Conservation (phyloP, 2,888 invertebrate species). For the Diadegma fenestrale region DNA sequence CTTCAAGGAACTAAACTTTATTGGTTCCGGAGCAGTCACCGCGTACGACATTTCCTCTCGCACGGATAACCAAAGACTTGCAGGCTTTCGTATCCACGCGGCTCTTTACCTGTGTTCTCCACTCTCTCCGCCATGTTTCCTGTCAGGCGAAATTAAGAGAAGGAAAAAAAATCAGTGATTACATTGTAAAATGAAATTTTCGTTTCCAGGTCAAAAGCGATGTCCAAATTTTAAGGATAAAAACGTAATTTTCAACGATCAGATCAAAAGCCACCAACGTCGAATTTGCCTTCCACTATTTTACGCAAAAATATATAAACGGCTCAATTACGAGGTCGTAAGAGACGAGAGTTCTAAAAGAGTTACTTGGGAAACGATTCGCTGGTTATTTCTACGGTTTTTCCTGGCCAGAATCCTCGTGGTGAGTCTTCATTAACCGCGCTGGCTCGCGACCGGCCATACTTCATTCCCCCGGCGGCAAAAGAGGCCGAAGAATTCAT, state of each 20-base stretch:
- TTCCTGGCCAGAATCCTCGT: conserved; percentile 33
- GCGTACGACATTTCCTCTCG: conserved; percentile 52
- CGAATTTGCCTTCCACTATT: background rate
- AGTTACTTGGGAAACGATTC: conserved; percentile 40
- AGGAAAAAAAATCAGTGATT: background rate
- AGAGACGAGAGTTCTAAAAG: conserved; percentile 52
- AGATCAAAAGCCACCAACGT: conserved; percentile 14
- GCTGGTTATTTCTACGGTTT: background rate
- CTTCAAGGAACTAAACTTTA: conserved; percentile 64
- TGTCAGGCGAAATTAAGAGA: conserved; percentile 38
- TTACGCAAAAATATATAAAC: conserved; percentile 37
- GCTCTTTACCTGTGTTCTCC: conserved; percentile 1
- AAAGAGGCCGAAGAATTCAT: conserved; percentile 25
- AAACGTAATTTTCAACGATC: background rate
- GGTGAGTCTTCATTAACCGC: conserved; percentile 60
- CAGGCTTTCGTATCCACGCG: conserved; percentile 63
- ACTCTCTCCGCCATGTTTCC: background rate
- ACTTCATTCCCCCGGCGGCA: conserved; percentile 10
- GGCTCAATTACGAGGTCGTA: conserved; percentile 61
- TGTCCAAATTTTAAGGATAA: background rate
- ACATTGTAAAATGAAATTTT: conserved; percentile 50
- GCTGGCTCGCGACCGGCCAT: conserved; percentile 42
- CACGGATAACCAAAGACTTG: conserved; percentile 62
- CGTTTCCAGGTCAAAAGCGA: conserved; percentile 14
- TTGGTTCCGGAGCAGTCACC: conserved; percentile 66